phyloP scores from a whole-genome alignment of 2,888 invertebrate genomes.

The Eupithecia exiguata region DNA sequence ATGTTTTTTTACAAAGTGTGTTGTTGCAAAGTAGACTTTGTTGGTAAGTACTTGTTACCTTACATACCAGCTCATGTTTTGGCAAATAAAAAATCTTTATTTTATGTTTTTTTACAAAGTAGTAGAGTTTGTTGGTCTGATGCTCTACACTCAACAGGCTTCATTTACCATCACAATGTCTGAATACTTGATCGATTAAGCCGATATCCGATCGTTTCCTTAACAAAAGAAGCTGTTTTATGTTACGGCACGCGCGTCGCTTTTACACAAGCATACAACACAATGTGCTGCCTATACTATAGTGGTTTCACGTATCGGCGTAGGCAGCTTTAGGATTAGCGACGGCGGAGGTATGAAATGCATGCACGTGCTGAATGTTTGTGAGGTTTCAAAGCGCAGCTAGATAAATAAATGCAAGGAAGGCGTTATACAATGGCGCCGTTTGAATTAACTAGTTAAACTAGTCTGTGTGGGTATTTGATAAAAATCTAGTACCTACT shows the following conservation, averaged over 20 bases:
- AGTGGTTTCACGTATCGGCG: slow-evolving; percentile 39
- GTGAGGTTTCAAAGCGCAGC: slow-evolving; percentile 30
- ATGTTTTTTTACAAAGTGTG: too few species aligned
- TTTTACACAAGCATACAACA: slow-evolving; percentile 47
- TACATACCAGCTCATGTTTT: too few species aligned
- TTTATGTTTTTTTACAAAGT: too few species aligned
- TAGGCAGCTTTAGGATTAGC: slow-evolving; percentile 38
- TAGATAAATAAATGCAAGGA: slow-evolving; percentile 16
- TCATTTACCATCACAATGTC: slow-evolving; percentile 62
- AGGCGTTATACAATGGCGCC: not conserved
- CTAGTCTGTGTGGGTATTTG: not conserved
- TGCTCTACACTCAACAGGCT: slow-evolving; percentile 40
- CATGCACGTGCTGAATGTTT: slow-evolving; percentile 42
- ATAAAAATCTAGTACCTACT: not conserved
- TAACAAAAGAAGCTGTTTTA: slow-evolving; percentile 79
- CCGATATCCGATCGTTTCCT: slow-evolving; percentile 68
- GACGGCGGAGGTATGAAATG: slow-evolving; percentile 32
- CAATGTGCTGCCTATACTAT: slow-evolving; percentile 27
- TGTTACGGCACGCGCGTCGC: slow-evolving; percentile 75
- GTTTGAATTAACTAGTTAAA: not conserved
- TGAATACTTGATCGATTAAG: slow-evolving; percentile 54
- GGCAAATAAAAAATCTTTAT: too few species aligned
- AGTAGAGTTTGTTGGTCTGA: not conserved
- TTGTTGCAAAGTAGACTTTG: too few species aligned
- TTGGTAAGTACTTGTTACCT: too few species aligned